A percentile compares a stretch with the other conserved stretches of the same genome.
These are phyloP conservation scores for Mylabris phalerata DNA, from an alignment of 1,140 invertebrate species.

Conservation along the genomic window DNA sequence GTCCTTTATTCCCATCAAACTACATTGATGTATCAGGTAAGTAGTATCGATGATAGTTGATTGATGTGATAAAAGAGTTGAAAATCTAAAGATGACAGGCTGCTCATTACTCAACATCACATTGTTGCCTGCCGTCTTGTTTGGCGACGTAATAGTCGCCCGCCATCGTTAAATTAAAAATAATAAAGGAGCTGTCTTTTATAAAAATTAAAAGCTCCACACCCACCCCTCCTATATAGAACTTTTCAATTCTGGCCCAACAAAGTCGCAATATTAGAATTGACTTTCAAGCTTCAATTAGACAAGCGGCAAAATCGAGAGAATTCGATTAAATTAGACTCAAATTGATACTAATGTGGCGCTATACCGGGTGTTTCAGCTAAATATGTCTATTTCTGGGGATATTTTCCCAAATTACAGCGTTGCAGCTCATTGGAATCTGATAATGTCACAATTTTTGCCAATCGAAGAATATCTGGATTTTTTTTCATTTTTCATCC, in stretches of 20 bases:
- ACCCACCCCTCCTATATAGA: background rate
- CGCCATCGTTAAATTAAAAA: slow-evolving; percentile 19
- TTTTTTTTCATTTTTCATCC: no score
- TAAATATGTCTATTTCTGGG: no score
- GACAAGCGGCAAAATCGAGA: no score
- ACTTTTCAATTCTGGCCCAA: no score
- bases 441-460: slow-evolving; percentile 4
- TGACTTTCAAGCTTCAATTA: no score
- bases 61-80: slow-evolving; percentile 21
- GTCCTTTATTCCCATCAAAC: no score
- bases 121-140: slow-evolving; percentile 4
- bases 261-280: no score
- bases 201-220: slow-evolving; percentile 2
- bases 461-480: no score
- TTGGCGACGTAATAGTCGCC: slow-evolving; percentile 18
- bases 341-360: no score
- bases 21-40: background rate
- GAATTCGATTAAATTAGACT: no score
- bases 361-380: no score
- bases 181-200: slow-evolving; percentile 21
- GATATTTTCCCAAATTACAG: no score
- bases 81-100: slow-evolving; percentile 20
- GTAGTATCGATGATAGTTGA: slow-evolving; percentile 17
- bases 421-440: background rate
- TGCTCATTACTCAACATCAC: slow-evolving; percentile 20